Conservation (phyloP, 2,113 vertebrate genomes). For the Typhlomys cinereus region DNA sequence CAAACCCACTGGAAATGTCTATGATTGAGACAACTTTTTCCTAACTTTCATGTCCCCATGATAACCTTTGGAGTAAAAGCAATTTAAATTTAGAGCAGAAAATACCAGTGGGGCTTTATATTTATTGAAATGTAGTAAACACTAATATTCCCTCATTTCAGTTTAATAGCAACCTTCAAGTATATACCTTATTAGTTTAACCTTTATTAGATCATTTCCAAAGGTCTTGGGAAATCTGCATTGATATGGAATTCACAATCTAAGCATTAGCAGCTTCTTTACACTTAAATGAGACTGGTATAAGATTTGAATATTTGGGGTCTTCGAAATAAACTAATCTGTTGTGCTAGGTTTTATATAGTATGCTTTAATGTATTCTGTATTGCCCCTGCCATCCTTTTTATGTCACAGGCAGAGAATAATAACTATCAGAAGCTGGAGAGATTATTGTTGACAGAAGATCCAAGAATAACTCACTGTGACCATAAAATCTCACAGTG, state of each 20-base stretch:
- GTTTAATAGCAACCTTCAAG: slow-evolving; percentile 72
- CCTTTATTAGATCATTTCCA: slow-evolving; percentile 60
- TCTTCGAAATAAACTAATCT: slow-evolving; percentile 61
- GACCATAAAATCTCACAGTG: slow-evolving; percentile 32
- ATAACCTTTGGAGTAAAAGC: slow-evolving; percentile 61
- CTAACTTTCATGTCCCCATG: slow-evolving; percentile 19
- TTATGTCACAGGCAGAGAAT: slow-evolving; percentile 15
- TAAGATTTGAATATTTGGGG: slow-evolving; percentile 29
- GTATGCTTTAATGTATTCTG: background rate
- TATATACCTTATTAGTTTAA: slow-evolving; percentile 40
- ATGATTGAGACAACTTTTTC: slow-evolving; percentile 34
- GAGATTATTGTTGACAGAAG: slow-evolving; percentile 38
- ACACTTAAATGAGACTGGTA: background rate
- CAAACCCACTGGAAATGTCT: background rate
- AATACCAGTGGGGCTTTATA: slow-evolving; percentile 43
- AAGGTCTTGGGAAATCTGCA: background rate
- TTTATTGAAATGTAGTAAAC: slow-evolving; percentile 62
- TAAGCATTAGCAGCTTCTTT: background rate
- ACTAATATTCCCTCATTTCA: slow-evolving; percentile 60
- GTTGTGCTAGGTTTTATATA: background rate
- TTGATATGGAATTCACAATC: slow-evolving; percentile 4
- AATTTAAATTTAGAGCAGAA: slow-evolving; percentile 72
- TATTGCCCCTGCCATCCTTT: background rate
- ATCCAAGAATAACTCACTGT: slow-evolving; percentile 22
- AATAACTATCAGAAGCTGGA: background rate